Conservation (phyloP, 2,797 vertebrate genomes). For the Peromyscus aztecus region DNA sequence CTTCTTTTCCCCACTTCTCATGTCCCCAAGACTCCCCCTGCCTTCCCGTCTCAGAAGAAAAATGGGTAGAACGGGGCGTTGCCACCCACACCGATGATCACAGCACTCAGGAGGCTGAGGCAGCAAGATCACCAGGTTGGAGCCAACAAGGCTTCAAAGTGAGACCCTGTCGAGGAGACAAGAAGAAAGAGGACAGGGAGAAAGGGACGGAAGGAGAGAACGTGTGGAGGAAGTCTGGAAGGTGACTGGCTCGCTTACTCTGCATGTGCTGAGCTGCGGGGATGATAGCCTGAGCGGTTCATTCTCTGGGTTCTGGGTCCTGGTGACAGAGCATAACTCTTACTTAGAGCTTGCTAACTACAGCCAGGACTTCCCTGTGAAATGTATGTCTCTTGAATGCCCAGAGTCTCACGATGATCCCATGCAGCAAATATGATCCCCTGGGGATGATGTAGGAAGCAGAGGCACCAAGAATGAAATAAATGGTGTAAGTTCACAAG, state of each 20-base stretch:
- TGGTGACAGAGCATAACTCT: neutral
- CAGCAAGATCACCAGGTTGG: neutral
- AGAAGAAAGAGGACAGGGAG: neutral
- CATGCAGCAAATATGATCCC: neutral
- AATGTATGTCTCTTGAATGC: neutral
- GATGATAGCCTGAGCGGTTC: neutral
- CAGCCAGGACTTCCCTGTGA: neutral
- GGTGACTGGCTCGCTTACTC: too few relatives aligned
- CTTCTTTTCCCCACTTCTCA: neutral
- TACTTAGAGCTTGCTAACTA: neutral
- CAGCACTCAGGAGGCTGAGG: neutral
- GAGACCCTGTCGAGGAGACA: neutral
- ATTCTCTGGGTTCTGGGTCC: neutral
- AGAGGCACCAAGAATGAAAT: neutral
- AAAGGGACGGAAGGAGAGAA: neutral
- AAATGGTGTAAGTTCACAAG: neutral
- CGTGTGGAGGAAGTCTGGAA: fast-evolving
- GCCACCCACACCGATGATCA: too few relatives aligned
- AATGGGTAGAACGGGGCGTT: too few relatives aligned
- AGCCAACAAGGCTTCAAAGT: neutral
- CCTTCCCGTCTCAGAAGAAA: neutral
- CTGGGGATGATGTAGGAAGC: neutral
- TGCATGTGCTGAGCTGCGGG: neutral
- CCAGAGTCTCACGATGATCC: neutral
- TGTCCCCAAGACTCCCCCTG: neutral